Evolutionary conservation across 1,140 invertebrate genomes (phyloP).

Genomic region (Ruditapes philippinarum): DNA sequence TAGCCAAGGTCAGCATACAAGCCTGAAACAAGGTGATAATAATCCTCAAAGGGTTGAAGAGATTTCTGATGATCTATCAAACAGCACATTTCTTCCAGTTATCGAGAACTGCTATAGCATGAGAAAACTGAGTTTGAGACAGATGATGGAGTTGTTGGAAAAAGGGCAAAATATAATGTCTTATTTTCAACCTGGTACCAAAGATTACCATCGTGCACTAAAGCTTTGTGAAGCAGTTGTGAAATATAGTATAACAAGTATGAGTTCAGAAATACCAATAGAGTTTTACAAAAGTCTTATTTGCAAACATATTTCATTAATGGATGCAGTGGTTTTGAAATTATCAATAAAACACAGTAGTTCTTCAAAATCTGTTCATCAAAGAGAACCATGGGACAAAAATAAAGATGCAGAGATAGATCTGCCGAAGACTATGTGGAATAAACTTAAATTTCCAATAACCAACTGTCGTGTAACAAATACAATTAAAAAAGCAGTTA

Average conservation of each 20-base stretch:
- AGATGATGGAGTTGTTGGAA: slow-evolving; percentile 20
- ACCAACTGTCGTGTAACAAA: no score
- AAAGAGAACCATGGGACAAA: background rate
- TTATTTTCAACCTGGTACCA: background rate
- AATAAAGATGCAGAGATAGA: background rate
- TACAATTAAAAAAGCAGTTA: background rate
- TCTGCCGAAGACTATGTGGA: no score
- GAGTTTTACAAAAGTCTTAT: background rate
- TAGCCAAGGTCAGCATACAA: background rate
- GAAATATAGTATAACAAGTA: background rate
- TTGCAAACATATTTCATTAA: background rate
- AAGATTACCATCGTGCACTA: background rate
- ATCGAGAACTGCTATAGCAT: slow-evolving; percentile 31
- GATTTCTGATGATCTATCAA: background rate
- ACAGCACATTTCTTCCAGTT: background rate
- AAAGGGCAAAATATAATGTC: slow-evolving; percentile 9
- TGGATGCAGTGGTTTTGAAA: background rate
- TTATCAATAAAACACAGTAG: background rate
- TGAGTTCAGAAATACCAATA: background rate
- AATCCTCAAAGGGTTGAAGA: no score
- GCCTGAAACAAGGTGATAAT: background rate
- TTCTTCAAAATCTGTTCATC: background rate
- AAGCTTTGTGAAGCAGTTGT: background rate
- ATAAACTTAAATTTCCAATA: no score
- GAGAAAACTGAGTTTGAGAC: slow-evolving; percentile 9